Evolutionary conservation across 2,888 invertebrate genomes (phyloP), one percentile per base, ranked within the genome.

Genomic region (Anoplius nigerrimus): DNA sequence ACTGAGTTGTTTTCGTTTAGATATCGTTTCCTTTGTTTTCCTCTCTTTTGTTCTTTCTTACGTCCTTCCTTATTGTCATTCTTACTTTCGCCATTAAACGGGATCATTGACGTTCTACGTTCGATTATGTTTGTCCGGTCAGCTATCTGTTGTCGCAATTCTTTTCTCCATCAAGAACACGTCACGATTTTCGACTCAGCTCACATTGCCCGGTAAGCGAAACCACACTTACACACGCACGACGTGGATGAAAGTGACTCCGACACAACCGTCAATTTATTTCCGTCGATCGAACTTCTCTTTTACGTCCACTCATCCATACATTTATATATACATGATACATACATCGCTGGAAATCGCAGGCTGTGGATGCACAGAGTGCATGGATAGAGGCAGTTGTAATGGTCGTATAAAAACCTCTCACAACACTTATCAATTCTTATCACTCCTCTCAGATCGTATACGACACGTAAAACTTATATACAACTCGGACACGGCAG

Each of bases 1-100:
- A 72, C 42, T 55, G 62, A 65, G 64, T 74, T 68, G 53, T 66
- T 66, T 66, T 59, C 45, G 54, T 66, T 74, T 66, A 34, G 51
- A 46, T 46, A n/a, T n/a, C 20, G 62, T 43, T 45, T 22, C 18
- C 24, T 65, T 63, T 55, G 43, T 58, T 56, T 66, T 59, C 20
- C 60, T 62, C 43, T 54, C 27, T 27, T 45, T 58, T 46, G 45
- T 21, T 1, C 27, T 52, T 48, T 20, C 18, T 48, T 20, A 18
- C 8, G n/a, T 48, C 48, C 20, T 20, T 48, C 20, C 20, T 20
- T 20, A 18, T 48, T 48, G 16, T 48, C 48, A 20, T 48, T 48
- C 48, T 48, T 48, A 48, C 20, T 20, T 48, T 48, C 48, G 16
- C 15, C n/a, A 68, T 66, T 65, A 62, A 57, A 59, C 21, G 63